Evolutionary conservation across 2,113 vertebrate genomes (phyloP), one percentile per base, ranked within the genome.

Genomic region (Morone saxatilis): DNA sequence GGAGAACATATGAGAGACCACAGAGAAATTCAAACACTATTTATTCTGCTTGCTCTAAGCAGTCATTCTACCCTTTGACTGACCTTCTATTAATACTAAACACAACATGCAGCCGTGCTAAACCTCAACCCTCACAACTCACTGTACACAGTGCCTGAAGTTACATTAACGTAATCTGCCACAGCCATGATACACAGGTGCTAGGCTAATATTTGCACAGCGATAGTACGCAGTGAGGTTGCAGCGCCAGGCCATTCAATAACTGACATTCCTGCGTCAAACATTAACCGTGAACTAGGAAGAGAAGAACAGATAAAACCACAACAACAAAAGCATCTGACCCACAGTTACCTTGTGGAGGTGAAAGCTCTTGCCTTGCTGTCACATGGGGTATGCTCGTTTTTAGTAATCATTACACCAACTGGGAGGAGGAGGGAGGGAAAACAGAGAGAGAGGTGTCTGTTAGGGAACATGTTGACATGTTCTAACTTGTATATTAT

Each of bases 191-290:
- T 51, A 54, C 53, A 66, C 50, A 59, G 84, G 47, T 81, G 87
- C 80, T 59, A 50, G 65, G 78, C 81, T 85, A 93, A 93, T 94
- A 92, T 94, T 94, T 91, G 88, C 68, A 71, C 63, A 75, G 25
- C 19, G 78, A 90, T 83, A 71, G n/a, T 17, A 71, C 81, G 83
- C 62, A 59, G n/a, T 41, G 16, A 68, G 5, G 43, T n/a, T 70
- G 75, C 66, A 60, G 51, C 12, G 68, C 13, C 2, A 19, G 79
- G 56, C 3, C 17, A 45, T 57, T 86, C 59, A 84, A 82, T 71
- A 83, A 72, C 63, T 81, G 48, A 67, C 70, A 83, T 67, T 71
- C 60, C 65, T 41, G 62, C 31, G 67, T 78, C 61, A 78, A 12
- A 78, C 60, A 84, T 78, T 91, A 81, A 90, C 87, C 63, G 87